These are phyloP conservation scores for Brachionus calyciflorus DNA, from an alignment of 1,140 invertebrate species.

Conservation along the genomic window DNA sequence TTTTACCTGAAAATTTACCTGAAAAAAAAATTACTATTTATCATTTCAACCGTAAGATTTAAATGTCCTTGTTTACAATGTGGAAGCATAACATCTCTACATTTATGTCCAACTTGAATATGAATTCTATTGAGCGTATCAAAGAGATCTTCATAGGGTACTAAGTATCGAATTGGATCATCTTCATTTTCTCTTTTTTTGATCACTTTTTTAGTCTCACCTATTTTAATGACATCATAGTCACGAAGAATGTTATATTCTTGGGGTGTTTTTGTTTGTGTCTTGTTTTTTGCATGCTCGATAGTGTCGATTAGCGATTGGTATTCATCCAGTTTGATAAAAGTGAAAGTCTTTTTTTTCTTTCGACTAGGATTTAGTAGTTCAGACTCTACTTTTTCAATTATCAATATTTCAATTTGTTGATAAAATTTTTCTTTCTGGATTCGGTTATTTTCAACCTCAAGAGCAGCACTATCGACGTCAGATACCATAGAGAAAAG, in stretches of 20 bases:
- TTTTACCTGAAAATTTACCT: not conserved
- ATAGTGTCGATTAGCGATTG: not conserved
- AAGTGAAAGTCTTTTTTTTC: not conserved
- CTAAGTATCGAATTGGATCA: not conserved
- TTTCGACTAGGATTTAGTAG: not conserved
- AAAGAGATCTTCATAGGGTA: constrained; percentile 9
- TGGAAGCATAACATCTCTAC: not conserved
- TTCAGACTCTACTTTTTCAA: not conserved
- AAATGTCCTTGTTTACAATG: not conserved
- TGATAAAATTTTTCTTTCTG: constrained; percentile 14
- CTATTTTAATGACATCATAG: not conserved
- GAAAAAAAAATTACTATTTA: constrained; percentile 4
- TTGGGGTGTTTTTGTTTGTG: not conserved
- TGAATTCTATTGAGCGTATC: constrained; percentile 18
- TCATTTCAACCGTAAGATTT: too few relatives aligned
- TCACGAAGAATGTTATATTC: not conserved
- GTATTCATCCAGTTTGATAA: not conserved
- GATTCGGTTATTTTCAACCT: not conserved
- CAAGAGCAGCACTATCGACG: not conserved
- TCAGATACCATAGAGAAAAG: constrained; percentile 28
- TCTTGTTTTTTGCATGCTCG: constrained; percentile 4
- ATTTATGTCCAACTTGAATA: not conserved
- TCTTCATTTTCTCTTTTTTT: not conserved
- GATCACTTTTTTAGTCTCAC: constrained; percentile 20
- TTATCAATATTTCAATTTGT: not conserved